Evolutionary conservation across 2,113 vertebrate species (phyloP).

Genomic region (Empidonax traillii): DNA sequence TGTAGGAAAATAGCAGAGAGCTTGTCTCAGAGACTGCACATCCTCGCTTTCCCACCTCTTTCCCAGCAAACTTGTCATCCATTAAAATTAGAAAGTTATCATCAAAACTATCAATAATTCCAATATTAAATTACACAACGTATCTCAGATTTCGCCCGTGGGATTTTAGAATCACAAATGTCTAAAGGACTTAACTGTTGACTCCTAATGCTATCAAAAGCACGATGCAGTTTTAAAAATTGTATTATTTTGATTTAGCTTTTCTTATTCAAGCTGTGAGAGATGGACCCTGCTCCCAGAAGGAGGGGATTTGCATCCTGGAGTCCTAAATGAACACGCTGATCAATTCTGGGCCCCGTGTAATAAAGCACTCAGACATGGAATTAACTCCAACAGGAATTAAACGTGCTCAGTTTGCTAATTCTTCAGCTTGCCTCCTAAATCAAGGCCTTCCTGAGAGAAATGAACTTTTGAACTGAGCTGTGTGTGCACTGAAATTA

Average conservation of each 20-base stretch:
- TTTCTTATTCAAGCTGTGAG: not conserved
- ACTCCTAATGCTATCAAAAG: not conserved
- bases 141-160: not conserved
- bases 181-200: not conserved
- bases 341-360: not conserved
- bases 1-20: conserved; percentile 54
- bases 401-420: not conserved
- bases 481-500: not conserved
- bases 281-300: not conserved
- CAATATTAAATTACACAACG: not conserved
- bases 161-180: not conserved
- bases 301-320: not conserved
- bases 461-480: not conserved
- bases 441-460: not conserved
- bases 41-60: not conserved
- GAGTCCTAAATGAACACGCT: not conserved
- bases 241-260: not conserved
- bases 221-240: not conserved
- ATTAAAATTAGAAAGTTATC: not conserved
- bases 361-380: not conserved
- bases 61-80: not conserved
- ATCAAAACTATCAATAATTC: not conserved
- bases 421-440: not conserved
- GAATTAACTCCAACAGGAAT: not conserved
- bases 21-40: not conserved